Percentiles rank a stretch among this genome's conserved stretches.
Evolutionary conservation across 2,113 vertebrate genomes (phyloP).

Genomic region (Spea multiplicata): DNA sequence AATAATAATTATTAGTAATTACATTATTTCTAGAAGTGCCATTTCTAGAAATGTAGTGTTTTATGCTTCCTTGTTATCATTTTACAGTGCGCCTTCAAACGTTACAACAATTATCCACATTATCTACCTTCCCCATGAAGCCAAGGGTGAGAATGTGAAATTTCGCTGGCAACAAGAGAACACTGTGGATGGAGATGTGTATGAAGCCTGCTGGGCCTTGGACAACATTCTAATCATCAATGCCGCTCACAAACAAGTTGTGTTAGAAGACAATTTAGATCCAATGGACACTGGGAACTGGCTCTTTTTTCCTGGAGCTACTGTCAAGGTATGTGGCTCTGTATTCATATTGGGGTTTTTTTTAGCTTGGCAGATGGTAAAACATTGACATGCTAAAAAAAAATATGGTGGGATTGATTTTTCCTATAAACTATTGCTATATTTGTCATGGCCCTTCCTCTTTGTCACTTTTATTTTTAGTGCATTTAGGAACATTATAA

Average conservation of each 20-base stretch:
- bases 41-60: neutral
- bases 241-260: slow-evolving; percentile 78
- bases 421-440: too few species aligned
- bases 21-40: neutral
- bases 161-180: slow-evolving; percentile 91
- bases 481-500: too few species aligned
- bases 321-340: slow-evolving; percentile 81
- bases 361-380: neutral
- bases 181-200: slow-evolving; percentile 77
- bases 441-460: too few species aligned
- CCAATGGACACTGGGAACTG: slow-evolving; percentile 94
- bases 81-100: slow-evolving; percentile 84
- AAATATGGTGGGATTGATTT: too few species aligned
- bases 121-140: slow-evolving; percentile 79
- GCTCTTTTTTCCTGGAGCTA: slow-evolving; percentile 98
- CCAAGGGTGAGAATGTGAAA: slow-evolving; percentile 74
- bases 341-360: slow-evolving; percentile 6
- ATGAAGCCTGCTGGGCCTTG: slow-evolving; percentile 95
- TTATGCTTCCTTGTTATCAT: neutral
- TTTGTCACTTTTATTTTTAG: too few species aligned
- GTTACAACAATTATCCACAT: slow-evolving; percentile 90
- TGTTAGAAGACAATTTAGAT: slow-evolving; percentile 91
- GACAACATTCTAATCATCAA: slow-evolving; percentile 93
- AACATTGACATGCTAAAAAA: too few species aligned
- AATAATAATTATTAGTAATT: too few species aligned